Evolutionary conservation across 1,140 invertebrate genomes (phyloP).

Genomic region (Platyscapa corneri): DNA sequence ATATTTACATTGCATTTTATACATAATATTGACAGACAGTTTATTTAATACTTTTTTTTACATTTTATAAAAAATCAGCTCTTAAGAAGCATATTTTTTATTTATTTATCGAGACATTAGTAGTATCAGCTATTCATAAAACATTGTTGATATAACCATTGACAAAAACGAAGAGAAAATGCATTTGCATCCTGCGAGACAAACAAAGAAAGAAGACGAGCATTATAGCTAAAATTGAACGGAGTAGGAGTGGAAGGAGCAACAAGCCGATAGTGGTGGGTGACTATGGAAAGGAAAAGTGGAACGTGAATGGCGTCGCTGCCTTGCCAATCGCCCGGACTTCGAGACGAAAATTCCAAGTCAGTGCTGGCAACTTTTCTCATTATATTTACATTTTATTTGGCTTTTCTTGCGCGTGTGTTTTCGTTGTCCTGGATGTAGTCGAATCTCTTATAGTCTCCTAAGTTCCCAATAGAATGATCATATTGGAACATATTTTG

Average conservation of each 20-base stretch:
- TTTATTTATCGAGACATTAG: neutral
- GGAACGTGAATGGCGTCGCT: conserved; percentile 59
- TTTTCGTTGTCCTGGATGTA: neutral
- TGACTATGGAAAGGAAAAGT: conserved; percentile 1
- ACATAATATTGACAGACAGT: too few relatives aligned
- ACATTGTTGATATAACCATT: neutral
- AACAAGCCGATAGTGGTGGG: neutral
- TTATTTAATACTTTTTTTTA: too few relatives aligned
- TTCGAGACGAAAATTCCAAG: conserved; percentile 67
- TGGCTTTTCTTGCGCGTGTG: conserved; percentile 31
- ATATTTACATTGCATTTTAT: too few relatives aligned
- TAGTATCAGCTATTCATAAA: neutral
- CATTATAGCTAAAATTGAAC: neutral
- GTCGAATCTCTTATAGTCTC: neutral
- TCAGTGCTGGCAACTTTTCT: conserved; percentile 72
- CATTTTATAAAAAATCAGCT: neutral
- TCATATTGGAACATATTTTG: neutral
- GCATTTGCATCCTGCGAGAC: neutral
- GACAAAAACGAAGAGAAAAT: neutral
- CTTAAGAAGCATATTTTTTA: neutral
- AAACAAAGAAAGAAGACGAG: conserved; percentile 13
- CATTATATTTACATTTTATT: conserved; percentile 53
- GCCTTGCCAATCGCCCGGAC: conserved; percentile 65
- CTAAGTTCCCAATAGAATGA: neutral
- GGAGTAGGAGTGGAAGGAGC: neutral